Conservation (phyloP, 2,888 invertebrate genomes). For the Hololepta plana region DNA sequence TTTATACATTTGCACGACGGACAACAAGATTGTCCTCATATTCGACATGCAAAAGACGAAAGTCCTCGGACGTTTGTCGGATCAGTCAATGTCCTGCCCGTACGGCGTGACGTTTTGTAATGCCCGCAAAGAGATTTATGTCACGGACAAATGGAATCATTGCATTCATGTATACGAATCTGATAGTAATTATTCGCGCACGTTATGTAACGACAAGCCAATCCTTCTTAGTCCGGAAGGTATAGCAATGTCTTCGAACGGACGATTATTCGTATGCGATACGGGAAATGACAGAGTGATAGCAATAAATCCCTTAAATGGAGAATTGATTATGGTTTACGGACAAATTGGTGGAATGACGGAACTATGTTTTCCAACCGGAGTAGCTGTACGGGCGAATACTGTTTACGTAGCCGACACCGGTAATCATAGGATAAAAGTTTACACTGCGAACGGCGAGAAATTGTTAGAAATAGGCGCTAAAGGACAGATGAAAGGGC, state of each 20-base stretch:
- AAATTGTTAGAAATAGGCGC: conserved; percentile 39
- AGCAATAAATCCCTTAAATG: conserved; percentile 35
- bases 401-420: conserved; percentile 43
- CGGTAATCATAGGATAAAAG: conserved; percentile 51
- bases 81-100: conserved; percentile 41
- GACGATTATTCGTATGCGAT: conserved; percentile 52
- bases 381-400: conserved; percentile 40
- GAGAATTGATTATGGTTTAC: conserved; percentile 40
- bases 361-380: conserved; percentile 52
- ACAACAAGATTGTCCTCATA: conserved; percentile 17
- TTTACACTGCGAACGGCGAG: conserved; percentile 29
- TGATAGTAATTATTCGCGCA: conserved; percentile 37
- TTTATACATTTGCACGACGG: conserved; percentile 46
- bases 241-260: conserved; percentile 36
- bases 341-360: conserved; percentile 32
- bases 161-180: conserved; percentile 49
- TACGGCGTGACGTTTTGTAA: conserved; percentile 41
- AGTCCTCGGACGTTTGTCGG: conserved; percentile 32
- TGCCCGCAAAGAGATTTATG: conserved; percentile 36
- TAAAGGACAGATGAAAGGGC: conserved; percentile 45
- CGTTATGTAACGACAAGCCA: conserved; percentile 39
- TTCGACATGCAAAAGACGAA: conserved; percentile 22
- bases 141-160: conserved; percentile 50
- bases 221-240: conserved; percentile 58
- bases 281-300: conserved; percentile 59